phyloP scores from a whole-genome alignment of 1,140 invertebrate species.

The Drosophila guanche region DNA sequence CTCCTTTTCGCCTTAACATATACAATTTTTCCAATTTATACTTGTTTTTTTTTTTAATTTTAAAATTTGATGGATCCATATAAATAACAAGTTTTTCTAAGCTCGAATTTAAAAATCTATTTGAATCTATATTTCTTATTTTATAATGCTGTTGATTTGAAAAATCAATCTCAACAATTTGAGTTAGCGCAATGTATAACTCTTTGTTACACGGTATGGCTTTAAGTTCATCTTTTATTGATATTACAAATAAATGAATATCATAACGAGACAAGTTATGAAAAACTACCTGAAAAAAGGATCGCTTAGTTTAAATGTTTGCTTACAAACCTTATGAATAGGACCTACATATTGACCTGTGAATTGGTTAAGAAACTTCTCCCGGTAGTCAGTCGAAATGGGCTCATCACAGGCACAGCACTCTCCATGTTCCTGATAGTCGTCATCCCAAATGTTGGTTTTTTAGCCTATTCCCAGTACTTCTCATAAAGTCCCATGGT shows the following conservation, averaged over 20 bases:
- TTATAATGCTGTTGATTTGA: not conserved
- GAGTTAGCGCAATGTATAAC: slow-evolving; percentile 1
- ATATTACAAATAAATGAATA: slow-evolving; percentile 3
- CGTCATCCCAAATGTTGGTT: not conserved
- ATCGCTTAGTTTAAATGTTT: not conserved
- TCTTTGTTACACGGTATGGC: not conserved
- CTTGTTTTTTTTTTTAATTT: not conserved
- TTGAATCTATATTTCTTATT: slow-evolving; percentile 5
- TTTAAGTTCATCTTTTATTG: not conserved
- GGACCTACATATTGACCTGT: not conserved
- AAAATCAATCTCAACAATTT: not conserved
- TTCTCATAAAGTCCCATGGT: not conserved
- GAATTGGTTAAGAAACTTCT: slow-evolving; percentile 1
- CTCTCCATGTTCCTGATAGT: not conserved
- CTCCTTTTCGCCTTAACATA: not conserved
- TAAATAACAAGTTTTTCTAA: not conserved
- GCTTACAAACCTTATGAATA: not conserved
- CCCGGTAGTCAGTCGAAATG: not conserved
- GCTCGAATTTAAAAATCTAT: not conserved
- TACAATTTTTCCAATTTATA: not conserved
- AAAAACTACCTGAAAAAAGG: slow-evolving; percentile 13
- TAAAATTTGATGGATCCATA: not conserved
- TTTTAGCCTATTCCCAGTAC: slow-evolving; percentile 4
- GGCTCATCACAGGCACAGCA: not conserved
- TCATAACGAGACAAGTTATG: slow-evolving; percentile 1